Evolutionary conservation across 2,797 vertebrate genomes (phyloP).

Genomic region (Diplodus sargus): DNA sequence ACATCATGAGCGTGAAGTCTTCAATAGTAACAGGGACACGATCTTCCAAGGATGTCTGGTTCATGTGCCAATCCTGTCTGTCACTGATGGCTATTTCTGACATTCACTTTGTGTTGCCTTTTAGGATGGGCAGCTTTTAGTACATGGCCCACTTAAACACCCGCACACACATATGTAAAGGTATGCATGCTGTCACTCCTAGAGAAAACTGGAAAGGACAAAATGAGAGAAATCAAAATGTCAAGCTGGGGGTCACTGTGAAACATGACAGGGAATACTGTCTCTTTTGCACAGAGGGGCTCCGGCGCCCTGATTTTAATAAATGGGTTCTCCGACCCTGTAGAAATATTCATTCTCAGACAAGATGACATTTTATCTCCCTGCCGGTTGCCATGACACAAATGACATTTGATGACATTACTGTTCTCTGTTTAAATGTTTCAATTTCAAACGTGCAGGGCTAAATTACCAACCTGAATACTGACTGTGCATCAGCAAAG

Average conservation of each 20-base stretch:
- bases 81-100: constrained; percentile 41
- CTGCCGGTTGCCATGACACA: constrained; percentile 61
- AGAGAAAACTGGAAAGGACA: constrained; percentile 66
- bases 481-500: constrained; percentile 20
- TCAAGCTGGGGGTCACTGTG: constrained; percentile 66
- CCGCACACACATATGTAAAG: neutral
- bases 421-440: constrained; percentile 69
- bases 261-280: constrained; percentile 67
- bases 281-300: constrained; percentile 47
- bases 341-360: constrained; percentile 68
- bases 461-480: constrained; percentile 48
- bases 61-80: constrained; percentile 32
- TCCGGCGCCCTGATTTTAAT: constrained; percentile 53
- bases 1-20: constrained; percentile 23
- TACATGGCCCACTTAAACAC: constrained; percentile 10
- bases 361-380: constrained; percentile 72
- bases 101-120: constrained; percentile 51
- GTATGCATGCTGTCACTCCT: constrained; percentile 41
- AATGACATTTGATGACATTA: constrained; percentile 72
- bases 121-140: constrained; percentile 37
- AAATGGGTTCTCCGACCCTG: constrained; percentile 67
- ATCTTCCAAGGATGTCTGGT: constrained; percentile 24
- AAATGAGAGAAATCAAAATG: constrained; percentile 73
- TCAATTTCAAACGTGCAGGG: constrained; percentile 50
- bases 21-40: neutral